These are phyloP conservation scores for Gobionotothen gibberifrons DNA, from an alignment of 2,797 vertebrate genomes.

Conservation along the genomic window DNA sequence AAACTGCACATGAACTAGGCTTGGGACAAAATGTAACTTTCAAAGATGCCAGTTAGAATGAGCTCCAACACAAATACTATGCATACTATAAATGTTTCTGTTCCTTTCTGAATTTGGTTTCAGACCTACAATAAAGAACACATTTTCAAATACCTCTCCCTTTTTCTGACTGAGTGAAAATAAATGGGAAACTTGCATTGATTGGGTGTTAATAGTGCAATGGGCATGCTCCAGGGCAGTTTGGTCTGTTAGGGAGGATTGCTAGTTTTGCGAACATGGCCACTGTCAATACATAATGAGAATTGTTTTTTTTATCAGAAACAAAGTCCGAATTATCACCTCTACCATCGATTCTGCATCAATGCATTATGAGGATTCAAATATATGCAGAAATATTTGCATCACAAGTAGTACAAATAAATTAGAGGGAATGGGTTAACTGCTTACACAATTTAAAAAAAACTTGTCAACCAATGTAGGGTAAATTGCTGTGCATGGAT, in stretches of 20 bases:
- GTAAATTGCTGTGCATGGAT: conserved; percentile 56
- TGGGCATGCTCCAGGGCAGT: conserved; percentile 15
- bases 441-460: conserved; percentile 13
- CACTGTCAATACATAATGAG: conserved; percentile 5
- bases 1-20: neutral
- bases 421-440: conserved; percentile 1
- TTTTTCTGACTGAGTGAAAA: conserved; percentile 8
- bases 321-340: neutral
- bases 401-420: neutral
- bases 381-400: neutral
- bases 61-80: neutral
- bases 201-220: conserved; percentile 7
- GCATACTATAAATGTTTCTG: neutral
- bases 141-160: neutral
- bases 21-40: neutral
- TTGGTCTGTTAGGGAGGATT: neutral
- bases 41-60: neutral
- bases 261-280: neutral
- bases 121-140: neutral
- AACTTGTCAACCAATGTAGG: conserved; percentile 27
- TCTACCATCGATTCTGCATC: neutral
- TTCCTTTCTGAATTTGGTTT: neutral
- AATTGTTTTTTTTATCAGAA: neutral
- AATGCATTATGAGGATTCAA: neutral
- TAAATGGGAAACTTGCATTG: neutral